A percentile compares a stretch with the other conserved stretches of the same genome.
These are phyloP conservation scores for Drosophila multiciliata DNA, from an alignment of 2,888 invertebrate genomes.

Conservation along the genomic window DNA sequence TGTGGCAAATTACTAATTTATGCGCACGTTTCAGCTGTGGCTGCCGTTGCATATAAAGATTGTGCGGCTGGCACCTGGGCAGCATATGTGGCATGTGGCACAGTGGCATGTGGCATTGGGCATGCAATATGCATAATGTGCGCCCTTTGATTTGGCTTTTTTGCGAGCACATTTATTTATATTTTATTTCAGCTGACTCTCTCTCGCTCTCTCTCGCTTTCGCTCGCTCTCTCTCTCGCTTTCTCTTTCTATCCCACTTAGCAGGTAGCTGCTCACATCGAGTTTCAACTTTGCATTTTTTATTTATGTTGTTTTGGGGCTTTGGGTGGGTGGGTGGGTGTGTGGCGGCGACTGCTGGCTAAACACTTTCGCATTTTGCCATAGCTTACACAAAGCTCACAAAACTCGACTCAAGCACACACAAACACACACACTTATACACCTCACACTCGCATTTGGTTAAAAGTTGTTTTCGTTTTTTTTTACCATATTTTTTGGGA, in stretches of 20 bases:
- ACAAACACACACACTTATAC: slow-evolving; percentile 20
- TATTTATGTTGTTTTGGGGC: slow-evolving; percentile 42
- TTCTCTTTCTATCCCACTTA: slow-evolving; percentile 5
- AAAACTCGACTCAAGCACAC: slow-evolving; percentile 37
- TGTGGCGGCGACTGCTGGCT: slow-evolving; percentile 49
- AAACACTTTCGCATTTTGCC: slow-evolving; percentile 66
- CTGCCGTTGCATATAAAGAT: slow-evolving; percentile 60
- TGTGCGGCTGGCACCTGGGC: slow-evolving; percentile 43
- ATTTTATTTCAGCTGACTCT: slow-evolving; percentile 62
- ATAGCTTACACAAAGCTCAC: slow-evolving; percentile 53
- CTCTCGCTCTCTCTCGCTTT: neutral
- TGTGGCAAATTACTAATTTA: slow-evolving; percentile 56
- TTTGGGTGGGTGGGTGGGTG: neutral
- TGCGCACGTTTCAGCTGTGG: slow-evolving; percentile 54
- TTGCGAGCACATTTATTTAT: slow-evolving; percentile 73
- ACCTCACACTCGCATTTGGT: slow-evolving; percentile 32
- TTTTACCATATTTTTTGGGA: neutral
- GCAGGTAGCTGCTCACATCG: neutral
- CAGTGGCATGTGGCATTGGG: slow-evolving; percentile 25
- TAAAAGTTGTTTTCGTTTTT: slow-evolving; percentile 34
- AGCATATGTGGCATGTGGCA: slow-evolving; percentile 22
- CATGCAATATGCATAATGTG: slow-evolving; percentile 78
- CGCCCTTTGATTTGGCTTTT: slow-evolving; percentile 71
- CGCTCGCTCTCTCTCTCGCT: neutral
- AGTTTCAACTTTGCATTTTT: slow-evolving; percentile 62